Evolutionary conservation across 1,140 invertebrate genomes (phyloP), one percentile per base, ranked within the genome.

Genomic region (Drosophila nasuta): DNA sequence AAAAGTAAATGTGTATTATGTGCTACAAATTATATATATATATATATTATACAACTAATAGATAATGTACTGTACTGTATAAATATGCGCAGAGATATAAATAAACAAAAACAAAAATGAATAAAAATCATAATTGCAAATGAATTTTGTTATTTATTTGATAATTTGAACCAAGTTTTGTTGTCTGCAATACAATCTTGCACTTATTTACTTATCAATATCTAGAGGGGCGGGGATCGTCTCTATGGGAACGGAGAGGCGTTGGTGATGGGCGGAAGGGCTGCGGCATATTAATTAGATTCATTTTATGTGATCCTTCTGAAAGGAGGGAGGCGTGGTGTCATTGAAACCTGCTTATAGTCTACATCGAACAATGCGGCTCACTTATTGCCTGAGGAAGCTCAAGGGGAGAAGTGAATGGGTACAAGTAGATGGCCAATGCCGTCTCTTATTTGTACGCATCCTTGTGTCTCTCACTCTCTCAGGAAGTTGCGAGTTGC

Each of bases 1-100:
- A 48, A 48, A 48, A 48, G 35, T 56, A 35, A 38, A 56, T 56
- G 49, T 56, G 49, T 75, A 66, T 78, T 78, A 76, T 76, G 76
- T 79, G 74, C 78, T 80, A 68, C 46, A 68, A 59, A 75, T 68
- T 68, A 74, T 74, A 25, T 25, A 25, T 13, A 13, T 20, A 20
- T 25, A 25, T 25, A 70, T 46, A 45, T 33, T 54, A 59, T 73
- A 67, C 48, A 66, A 64, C 33, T 73, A 62, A 63, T 57, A 57
- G 65, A 69, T 89, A 89, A 72, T 80, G 72, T 77, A 85, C 56
- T 81, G 64, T 86, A 81, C 65, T 76, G 75, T 57, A 86, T 83
- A 76, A 62, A 72, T 80, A 86, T 85, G 75, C 80, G 75, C 72
- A 73, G 80, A 88, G 64, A 41, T 51, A 65, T 59, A 65, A 87